Evolutionary conservation across 2,797 vertebrate genomes (phyloP).

Genomic region (Alcedo quadribrachys): DNA sequence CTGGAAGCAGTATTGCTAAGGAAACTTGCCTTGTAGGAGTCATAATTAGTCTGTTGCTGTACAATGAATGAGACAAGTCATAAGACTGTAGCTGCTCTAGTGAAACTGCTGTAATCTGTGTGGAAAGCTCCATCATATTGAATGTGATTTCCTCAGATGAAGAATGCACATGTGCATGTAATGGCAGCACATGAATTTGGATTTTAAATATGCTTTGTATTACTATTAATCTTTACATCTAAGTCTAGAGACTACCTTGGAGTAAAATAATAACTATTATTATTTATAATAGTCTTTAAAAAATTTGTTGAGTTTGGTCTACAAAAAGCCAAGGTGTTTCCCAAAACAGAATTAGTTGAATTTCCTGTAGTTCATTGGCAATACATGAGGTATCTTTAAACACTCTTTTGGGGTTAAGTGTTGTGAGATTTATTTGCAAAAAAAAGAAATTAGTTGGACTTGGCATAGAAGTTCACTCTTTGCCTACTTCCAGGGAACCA

Average conservation of each 20-base stretch:
- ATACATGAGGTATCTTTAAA: not conserved
- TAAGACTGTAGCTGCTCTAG: not conserved
- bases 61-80: not conserved
- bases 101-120: not conserved
- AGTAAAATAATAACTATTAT: not conserved
- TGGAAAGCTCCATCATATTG: not conserved
- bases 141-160: not conserved
- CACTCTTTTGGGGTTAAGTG: not conserved
- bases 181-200: not conserved
- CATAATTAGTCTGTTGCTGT: not conserved
- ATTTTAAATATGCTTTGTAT: not conserved
- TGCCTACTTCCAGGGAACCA: not conserved
- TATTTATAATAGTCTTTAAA: not conserved
- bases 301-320: not conserved
- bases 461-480: not conserved
- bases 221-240: not conserved
- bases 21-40: not conserved
- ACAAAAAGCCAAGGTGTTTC: not conserved
- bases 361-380: not conserved
- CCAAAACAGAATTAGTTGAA: not conserved
- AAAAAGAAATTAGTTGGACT: not conserved
- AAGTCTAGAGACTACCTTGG: not conserved
- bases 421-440: not conserved
- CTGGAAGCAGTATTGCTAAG: not conserved
- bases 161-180: rapidly evolving